Percentiles rank a stretch among this genome's conserved stretches.
phyloP scores from a whole-genome alignment of 2,113 vertebrate genomes.

The Ptilonorhynchus violaceus region DNA sequence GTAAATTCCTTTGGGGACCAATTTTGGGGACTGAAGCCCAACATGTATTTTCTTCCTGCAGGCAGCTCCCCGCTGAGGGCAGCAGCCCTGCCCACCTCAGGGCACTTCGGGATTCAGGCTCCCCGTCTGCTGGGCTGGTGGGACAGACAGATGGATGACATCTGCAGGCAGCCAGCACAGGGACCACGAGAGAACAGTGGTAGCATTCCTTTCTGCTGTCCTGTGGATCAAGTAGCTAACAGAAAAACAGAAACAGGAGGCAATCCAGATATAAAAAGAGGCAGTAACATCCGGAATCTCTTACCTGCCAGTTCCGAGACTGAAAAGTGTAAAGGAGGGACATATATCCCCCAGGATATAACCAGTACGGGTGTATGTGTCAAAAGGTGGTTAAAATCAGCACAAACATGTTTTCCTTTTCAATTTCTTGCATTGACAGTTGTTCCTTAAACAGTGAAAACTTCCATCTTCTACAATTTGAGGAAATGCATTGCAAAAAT shows the following conservation, averaged over 20 bases:
- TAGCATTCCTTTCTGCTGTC: not conserved
- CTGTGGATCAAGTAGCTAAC: not conserved
- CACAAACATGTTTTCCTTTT: not conserved
- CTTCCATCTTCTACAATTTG: not conserved
- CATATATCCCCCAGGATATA: not conserved
- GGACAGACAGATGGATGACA: not conserved
- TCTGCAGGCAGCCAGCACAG: not conserved
- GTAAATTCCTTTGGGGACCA: not conserved
- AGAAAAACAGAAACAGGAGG: not conserved
- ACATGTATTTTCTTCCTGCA: not conserved
- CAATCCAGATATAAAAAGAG: not conserved
- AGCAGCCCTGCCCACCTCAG: not conserved
- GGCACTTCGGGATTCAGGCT: not conserved
- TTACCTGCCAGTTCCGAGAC: not conserved
- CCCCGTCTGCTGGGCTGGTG: fast-evolving
- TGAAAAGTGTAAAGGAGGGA: not conserved
- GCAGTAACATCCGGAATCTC: not conserved
- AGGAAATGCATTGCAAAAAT: not conserved
- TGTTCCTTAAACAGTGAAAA: not conserved
- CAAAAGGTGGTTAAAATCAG: not conserved
- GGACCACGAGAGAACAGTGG: fast-evolving
- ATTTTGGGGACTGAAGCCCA: not conserved
- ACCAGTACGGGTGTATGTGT: not conserved
- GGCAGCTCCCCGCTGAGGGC: not conserved
- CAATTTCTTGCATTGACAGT: not conserved